Evolutionary conservation across 2,888 invertebrate genomes (phyloP).

Genomic region (Cerceris rybyensis): DNA sequence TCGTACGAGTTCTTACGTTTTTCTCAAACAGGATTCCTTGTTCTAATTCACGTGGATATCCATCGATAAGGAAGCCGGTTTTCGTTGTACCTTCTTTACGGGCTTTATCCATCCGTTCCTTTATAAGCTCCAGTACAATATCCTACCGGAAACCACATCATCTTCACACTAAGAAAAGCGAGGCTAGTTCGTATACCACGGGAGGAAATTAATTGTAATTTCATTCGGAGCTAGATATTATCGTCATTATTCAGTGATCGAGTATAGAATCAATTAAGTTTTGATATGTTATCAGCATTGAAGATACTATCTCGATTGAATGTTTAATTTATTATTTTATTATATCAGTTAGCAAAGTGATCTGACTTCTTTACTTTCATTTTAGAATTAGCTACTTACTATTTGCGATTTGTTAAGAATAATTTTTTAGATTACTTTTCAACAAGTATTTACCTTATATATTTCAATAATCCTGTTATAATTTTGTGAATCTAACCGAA

Average conservation of each 20-base stretch:
- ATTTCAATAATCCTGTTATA: too few relatives aligned
- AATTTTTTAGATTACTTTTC: too few relatives aligned
- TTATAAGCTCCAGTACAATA: slow-evolving; percentile 92
- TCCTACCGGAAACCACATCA: slow-evolving; percentile 83
- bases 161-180: slow-evolving; percentile 50
- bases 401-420: too few relatives aligned
- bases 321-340: too few relatives aligned
- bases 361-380: too few relatives aligned
- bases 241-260: background rate
- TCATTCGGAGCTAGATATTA: background rate
- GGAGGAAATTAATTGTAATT: background rate
- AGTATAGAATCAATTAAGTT: background rate
- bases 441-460: too few relatives aligned
- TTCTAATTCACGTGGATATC: slow-evolving; percentile 88
- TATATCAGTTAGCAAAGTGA: too few relatives aligned
- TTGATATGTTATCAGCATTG: too few relatives aligned
- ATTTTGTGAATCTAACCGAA: too few relatives aligned
- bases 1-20: slow-evolving; percentile 78
- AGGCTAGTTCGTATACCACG: slow-evolving; percentile 21
- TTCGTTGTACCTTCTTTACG: slow-evolving; percentile 82
- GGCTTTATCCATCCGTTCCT: slow-evolving; percentile 90
- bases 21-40: slow-evolving; percentile 87
- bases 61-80: slow-evolving; percentile 87
- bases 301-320: too few relatives aligned
- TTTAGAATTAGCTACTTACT: too few relatives aligned